Percentiles rank a stretch among this genome's conserved stretches.
phyloP scores from a whole-genome alignment of 2,888 invertebrate species.

The Palloptera scutellata region DNA sequence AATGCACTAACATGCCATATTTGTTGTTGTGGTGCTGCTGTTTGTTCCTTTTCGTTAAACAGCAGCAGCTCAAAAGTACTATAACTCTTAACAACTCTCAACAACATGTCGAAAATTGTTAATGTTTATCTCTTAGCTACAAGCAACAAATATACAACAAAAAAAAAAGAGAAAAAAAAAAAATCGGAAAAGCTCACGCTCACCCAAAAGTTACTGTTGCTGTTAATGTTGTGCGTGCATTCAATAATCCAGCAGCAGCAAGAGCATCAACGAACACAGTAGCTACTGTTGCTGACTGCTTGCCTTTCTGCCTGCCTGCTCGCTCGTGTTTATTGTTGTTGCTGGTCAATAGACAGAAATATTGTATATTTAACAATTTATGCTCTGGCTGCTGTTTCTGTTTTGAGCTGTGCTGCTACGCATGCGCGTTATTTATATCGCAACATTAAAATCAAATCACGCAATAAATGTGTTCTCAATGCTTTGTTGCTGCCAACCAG shows the following conservation, averaged over 20 bases:
- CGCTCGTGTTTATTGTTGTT: constrained; percentile 26
- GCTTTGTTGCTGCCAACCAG: constrained; percentile 31
- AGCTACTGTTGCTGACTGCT: constrained; percentile 2
- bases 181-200: constrained; percentile 26
- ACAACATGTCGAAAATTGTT: constrained; percentile 55
- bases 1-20: constrained; percentile 38
- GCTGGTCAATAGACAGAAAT: constrained; percentile 7
- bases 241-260: constrained; percentile 24
- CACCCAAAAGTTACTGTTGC: neutral
- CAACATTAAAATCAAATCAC: constrained; percentile 42
- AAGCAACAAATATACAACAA: neutral
- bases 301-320: constrained; percentile 6
- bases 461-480: constrained; percentile 38
- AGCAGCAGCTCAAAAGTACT: neutral
- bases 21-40: constrained; percentile 35
- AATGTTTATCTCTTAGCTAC: constrained; percentile 47
- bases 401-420: constrained; percentile 43
- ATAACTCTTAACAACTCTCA: constrained; percentile 39
- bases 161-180: no score
- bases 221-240: constrained; percentile 4
- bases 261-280: constrained; percentile 24
- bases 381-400: constrained; percentile 31
- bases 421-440: constrained; percentile 42
- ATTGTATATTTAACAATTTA: neutral
- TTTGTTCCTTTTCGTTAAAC: constrained; percentile 14